phyloP scores from a whole-genome alignment of 2,888 invertebrate species.

The Timema cristinae region DNA sequence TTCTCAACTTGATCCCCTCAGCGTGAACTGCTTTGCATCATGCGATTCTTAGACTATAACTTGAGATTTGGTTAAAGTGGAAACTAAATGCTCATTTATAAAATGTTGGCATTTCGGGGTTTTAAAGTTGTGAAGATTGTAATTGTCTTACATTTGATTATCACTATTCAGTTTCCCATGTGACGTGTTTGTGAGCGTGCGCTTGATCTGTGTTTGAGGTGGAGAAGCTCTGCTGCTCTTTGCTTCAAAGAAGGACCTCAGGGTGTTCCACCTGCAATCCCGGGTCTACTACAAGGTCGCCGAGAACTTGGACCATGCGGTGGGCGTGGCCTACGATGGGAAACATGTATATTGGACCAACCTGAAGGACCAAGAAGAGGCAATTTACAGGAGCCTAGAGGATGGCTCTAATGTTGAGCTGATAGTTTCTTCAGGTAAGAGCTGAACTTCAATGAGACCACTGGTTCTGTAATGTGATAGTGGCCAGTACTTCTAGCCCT shows the following conservation, averaged over 20 bases:
- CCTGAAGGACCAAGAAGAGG: conserved; percentile 63
- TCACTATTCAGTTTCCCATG: no score
- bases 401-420: conserved; percentile 60
- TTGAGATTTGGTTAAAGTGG: no score
- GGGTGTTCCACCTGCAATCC: conserved; percentile 58
- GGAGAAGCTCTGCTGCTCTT: conserved; percentile 67
- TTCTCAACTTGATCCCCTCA: no score
- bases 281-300: conserved; percentile 44
- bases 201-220: conserved; percentile 41
- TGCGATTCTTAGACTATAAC: no score
- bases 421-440: conserved; percentile 44
- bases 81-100: no score
- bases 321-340: conserved; percentile 69
- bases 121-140: no score
- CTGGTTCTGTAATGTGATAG: not conserved
- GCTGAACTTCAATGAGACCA: not conserved
- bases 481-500: not conserved
- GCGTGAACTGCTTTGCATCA: no score
- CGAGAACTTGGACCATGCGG: conserved; percentile 34
- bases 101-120: no score
- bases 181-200: no score
- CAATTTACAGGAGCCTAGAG: conserved; percentile 60
- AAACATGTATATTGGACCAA: conserved; percentile 74
- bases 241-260: conserved; percentile 56
- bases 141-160: no score